Percentiles rank a stretch among this genome's conserved stretches.
Evolutionary conservation across 2,113 vertebrate genomes (phyloP).

Genomic region (Telmatochromis sp.): DNA sequence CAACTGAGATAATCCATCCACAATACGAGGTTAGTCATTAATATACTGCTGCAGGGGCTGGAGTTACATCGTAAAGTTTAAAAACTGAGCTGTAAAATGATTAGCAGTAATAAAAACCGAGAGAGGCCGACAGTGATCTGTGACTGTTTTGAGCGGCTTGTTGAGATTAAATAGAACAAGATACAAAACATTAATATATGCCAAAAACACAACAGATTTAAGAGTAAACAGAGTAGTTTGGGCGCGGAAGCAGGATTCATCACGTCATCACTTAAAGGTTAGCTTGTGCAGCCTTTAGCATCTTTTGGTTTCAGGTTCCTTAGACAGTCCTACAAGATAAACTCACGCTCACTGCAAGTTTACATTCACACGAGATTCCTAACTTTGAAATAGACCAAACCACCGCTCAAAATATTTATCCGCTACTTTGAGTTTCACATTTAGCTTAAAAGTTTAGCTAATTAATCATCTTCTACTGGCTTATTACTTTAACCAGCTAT

Average conservation of each 20-base stretch:
- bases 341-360: not conserved
- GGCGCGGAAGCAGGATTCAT: not conserved
- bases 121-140: not conserved
- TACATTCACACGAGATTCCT: not conserved
- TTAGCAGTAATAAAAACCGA: fast-evolving
- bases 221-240: not conserved
- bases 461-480: not conserved
- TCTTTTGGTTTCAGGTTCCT: not conserved
- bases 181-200: not conserved
- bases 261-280: not conserved
- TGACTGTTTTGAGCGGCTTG: not conserved
- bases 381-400: not conserved
- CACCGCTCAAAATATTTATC: not conserved
- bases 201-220: not conserved
- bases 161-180: not conserved
- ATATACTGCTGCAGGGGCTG: not conserved
- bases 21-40: not conserved
- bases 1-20: not conserved
- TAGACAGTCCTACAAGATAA: not conserved
- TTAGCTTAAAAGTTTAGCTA: not conserved
- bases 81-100: not conserved
- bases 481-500: not conserved
- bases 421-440: not conserved
- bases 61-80: fast-evolving
- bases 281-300: not conserved